Conservation (phyloP, 2,113 vertebrate genomes). For the cat (Felis catus) region F.catus_Fca126_mat1.0 CM031412.1:33266001-33266500, state of each 20-base stretch:
- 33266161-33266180: not conserved
- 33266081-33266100: not conserved
- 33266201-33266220: not conserved
- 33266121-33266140: fast-evolving
- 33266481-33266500: not conserved
- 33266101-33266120: not conserved
- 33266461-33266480: not conserved
- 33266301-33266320: fast-evolving
- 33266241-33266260: not conserved
- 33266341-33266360: not conserved
- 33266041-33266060: not conserved
- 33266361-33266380: not conserved
- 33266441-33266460: not conserved
- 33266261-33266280: not conserved
- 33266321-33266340: not conserved
- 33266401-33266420: not conserved
- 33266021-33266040: not conserved
- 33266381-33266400: not conserved
- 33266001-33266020: not conserved
- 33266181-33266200: not conserved
- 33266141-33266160: not conserved
- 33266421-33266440: not conserved
- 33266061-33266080: not conserved
- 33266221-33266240: not conserved
- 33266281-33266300: not conserved